Conservation (phyloP, 2,797 vertebrate species). For the Poecilia picta region DNA sequence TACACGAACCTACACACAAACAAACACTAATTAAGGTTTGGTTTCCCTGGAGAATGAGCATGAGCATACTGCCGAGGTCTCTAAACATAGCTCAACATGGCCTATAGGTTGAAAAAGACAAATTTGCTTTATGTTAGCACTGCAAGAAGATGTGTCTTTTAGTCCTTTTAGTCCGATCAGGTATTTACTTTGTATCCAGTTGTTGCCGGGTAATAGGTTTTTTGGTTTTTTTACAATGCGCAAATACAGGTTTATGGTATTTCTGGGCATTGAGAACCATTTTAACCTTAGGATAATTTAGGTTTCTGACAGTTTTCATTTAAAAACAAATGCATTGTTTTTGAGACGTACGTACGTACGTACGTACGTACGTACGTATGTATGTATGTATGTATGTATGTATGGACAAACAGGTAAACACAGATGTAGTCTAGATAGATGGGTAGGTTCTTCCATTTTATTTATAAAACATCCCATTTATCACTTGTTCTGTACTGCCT, state of each 20-base stretch:
- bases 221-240: too few species aligned
- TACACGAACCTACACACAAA: conserved; percentile 15
- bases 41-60: conserved; percentile 66
- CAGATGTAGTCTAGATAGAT: neutral
- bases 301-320: neutral
- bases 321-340: neutral
- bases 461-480: neutral
- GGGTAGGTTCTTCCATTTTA: neutral
- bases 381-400: too few species aligned
- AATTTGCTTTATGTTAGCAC: conserved; percentile 8
- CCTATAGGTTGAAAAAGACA: conserved; percentile 32
- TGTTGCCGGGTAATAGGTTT: neutral
- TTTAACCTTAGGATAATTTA: neutral
- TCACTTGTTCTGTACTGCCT: neutral
- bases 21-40: conserved; percentile 60
- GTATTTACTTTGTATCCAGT: neutral
- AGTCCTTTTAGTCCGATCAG: neutral
- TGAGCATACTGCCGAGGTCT: conserved; percentile 38
- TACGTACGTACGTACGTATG: too few species aligned
- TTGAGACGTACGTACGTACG: too few species aligned
- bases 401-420: neutral
- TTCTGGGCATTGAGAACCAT: neutral
- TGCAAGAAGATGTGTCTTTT: neutral
- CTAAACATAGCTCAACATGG: conserved; percentile 37
- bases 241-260: neutral